Evolutionary conservation across 2,888 invertebrate genomes (phyloP).

Genomic region (Steinernema hermaphroditum): DNA sequence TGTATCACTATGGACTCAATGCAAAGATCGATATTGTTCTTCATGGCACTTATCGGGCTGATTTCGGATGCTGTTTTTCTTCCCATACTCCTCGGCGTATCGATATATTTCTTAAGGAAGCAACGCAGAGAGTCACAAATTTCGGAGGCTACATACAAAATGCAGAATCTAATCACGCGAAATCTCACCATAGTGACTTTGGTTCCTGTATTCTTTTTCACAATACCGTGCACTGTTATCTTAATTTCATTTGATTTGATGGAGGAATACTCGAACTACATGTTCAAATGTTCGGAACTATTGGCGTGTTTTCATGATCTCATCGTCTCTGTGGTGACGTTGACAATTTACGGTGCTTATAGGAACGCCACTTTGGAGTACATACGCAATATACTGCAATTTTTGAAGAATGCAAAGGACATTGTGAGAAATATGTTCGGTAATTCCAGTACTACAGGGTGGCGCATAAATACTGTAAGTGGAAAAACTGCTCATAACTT

Average conservation of each 20-base stretch:
- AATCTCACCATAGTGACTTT: not conserved
- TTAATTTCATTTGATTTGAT: not conserved
- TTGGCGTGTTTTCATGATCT: not conserved
- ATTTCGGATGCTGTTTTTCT: not conserved
- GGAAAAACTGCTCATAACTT: too few relatives aligned
- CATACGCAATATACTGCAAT: too few relatives aligned
- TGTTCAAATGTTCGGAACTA: not conserved
- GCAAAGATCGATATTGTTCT: not conserved
- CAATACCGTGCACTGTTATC: not conserved
- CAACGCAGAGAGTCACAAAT: not conserved
- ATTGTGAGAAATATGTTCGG: too few relatives aligned
- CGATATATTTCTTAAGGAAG: not conserved
- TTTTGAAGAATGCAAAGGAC: too few relatives aligned
- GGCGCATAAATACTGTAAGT: too few relatives aligned
- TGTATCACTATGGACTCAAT: not conserved
- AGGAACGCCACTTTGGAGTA: not conserved
- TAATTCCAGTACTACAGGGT: too few relatives aligned
- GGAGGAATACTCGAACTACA: not conserved
- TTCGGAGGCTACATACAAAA: not conserved
- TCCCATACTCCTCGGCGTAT: not conserved
- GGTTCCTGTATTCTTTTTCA: not conserved
- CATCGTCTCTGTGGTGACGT: not conserved
- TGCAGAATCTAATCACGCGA: not conserved
- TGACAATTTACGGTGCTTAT: not conserved
- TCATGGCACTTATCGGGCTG: not conserved